phyloP scores from a whole-genome alignment of 2,797 vertebrate genomes.

The Sciurus vulgaris region DNA sequence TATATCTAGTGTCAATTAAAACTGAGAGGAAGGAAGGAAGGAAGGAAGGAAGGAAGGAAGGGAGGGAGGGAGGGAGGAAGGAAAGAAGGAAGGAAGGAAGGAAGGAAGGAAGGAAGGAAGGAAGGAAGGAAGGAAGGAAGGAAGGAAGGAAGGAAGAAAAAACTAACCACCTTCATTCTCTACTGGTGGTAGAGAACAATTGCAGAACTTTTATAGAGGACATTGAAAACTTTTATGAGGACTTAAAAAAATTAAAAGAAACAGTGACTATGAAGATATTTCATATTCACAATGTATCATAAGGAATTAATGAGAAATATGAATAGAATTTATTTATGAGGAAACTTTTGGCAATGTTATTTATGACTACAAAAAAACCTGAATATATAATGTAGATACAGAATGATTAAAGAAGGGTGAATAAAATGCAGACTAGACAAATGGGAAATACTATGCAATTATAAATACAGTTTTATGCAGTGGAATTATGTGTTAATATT shows the following conservation, averaged over 20 bases:
- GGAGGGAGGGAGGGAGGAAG: too few species aligned
- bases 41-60: too few species aligned
- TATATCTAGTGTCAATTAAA: too few species aligned
- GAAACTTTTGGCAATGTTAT: too few species aligned
- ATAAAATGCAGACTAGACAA: neutral
- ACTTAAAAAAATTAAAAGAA: neutral
- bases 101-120: too few species aligned
- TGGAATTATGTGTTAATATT: neutral
- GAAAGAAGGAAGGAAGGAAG: too few species aligned
- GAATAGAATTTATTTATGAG: neutral
- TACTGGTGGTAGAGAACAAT: neutral
- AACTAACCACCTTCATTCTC: neutral
- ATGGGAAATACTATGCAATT: neutral
- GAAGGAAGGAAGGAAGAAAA: too few species aligned
- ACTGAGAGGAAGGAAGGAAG: too few species aligned
- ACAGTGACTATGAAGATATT: neutral
- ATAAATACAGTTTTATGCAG: neutral
- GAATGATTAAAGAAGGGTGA: neutral
- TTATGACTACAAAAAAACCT: neutral
- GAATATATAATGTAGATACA: neutral
- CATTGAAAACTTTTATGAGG: neutral
- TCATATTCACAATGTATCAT: neutral
- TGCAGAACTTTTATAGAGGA: neutral
- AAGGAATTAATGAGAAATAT: constrained; percentile 15
- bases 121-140: too few species aligned